A percentile compares a stretch with the other conserved stretches of the same genome.
Evolutionary conservation across 2,888 invertebrate species (phyloP).

Genomic region (Epirrita christyi): DNA sequence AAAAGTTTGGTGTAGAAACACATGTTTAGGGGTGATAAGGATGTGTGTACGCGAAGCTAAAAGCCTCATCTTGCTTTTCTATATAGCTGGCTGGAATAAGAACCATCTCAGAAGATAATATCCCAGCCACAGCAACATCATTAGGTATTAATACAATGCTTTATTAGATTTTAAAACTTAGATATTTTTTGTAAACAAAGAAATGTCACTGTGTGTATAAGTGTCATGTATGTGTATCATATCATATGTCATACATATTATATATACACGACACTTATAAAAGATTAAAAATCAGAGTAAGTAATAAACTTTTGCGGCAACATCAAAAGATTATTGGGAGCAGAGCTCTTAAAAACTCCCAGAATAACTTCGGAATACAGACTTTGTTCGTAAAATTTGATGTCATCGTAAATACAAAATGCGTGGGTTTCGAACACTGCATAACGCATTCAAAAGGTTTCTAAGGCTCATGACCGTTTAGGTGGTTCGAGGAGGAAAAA

Average conservation of each 20-base stretch:
- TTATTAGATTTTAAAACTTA: no score
- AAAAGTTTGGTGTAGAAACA: slow-evolving; percentile 4
- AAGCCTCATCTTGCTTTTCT: no score
- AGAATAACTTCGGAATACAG: no score
- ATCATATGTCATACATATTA: no score
- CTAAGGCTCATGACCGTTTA: slow-evolving; percentile 13
- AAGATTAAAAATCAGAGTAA: no score
- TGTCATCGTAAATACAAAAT: slow-evolving; percentile 1
- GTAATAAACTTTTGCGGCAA: no score
- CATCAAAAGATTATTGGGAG: no score
- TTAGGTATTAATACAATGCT: not conserved
- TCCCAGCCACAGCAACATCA: not conserved
- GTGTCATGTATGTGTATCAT: no score
- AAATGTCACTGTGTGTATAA: no score
- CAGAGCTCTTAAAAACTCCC: not conserved
- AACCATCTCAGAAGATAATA: not conserved
- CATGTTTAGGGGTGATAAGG: slow-evolving; percentile 3
- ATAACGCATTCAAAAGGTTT: not conserved
- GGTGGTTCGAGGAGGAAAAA: slow-evolving; percentile 22
- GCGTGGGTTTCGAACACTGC: slow-evolving; percentile 5
- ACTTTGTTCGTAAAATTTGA: not conserved
- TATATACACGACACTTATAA: no score
- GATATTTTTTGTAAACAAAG: no score
- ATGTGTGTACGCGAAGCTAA: slow-evolving; percentile 14
- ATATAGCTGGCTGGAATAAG: not conserved